These are phyloP conservation scores for Acipenser transmontanus DNA, from an alignment of 2,797 vertebrate species.

Conservation along the genomic window DNA sequence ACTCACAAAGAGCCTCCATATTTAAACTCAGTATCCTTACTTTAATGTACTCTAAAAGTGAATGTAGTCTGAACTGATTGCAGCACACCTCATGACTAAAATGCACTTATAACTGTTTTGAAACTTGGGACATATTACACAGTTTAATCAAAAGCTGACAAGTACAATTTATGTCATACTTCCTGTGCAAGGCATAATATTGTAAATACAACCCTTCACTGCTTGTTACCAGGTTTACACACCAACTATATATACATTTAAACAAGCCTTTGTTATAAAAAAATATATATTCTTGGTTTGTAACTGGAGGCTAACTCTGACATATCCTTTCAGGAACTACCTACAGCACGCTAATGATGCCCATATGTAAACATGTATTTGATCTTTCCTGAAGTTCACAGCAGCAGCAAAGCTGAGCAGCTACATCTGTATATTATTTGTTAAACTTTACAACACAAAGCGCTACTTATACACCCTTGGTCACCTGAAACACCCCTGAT, in stretches of 20 bases:
- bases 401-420: neutral
- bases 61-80: too few species aligned
- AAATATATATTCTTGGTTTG: neutral
- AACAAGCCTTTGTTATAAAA: neutral
- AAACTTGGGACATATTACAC: too few species aligned
- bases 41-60: too few species aligned
- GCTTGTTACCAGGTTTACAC: too few species aligned
- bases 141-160: neutral
- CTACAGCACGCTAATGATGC: neutral
- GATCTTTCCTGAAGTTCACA: neutral
- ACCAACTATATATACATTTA: too few species aligned
- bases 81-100: too few species aligned
- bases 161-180: too few species aligned
- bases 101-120: too few species aligned
- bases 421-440: neutral
- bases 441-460: neutral
- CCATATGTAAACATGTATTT: constrained; percentile 1
- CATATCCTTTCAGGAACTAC: neutral
- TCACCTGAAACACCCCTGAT: neutral
- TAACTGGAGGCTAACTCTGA: neutral
- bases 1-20: too few species aligned
- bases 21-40: too few species aligned
- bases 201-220: too few species aligned
- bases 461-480: neutral
- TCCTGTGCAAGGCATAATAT: too few species aligned